Evolutionary conservation across 2,888 invertebrate genomes (phyloP).

Genomic region (Macrophya annulata): DNA sequence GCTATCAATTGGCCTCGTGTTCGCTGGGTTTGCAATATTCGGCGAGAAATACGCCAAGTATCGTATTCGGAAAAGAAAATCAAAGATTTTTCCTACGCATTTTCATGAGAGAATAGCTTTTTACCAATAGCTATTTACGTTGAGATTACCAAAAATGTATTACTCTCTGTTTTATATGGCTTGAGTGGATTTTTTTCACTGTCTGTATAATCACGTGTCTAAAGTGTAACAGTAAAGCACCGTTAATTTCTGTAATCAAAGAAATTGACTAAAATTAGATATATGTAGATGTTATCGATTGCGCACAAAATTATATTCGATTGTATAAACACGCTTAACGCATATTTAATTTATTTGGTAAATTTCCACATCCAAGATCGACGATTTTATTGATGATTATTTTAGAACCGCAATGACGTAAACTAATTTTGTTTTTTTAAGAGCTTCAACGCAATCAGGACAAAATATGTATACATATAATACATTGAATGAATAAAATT

Average conservation of each 20-base stretch:
- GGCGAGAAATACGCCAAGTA: slow-evolving; percentile 60
- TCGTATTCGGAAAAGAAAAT: not conserved
- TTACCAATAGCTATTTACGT: not conserved
- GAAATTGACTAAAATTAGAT: not conserved
- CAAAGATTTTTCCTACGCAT: not conserved
- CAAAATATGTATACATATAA: not conserved
- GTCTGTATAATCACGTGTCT: not conserved
- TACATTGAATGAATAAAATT: not conserved
- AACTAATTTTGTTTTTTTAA: not conserved
- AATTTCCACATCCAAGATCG: not conserved
- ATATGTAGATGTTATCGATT: not conserved
- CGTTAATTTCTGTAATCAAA: not conserved
- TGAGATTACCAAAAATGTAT: not conserved
- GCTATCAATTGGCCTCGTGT: slow-evolving; percentile 63
- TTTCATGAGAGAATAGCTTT: not conserved
- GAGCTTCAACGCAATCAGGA: not conserved
- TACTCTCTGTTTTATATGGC: not conserved
- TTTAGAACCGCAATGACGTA: not conserved
- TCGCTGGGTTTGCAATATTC: slow-evolving; percentile 64
- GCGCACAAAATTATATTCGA: not conserved
- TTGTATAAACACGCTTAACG: too few species aligned
- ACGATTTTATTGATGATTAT: not conserved
- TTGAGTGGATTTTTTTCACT: not conserved
- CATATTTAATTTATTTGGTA: not conserved
- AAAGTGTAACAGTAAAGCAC: not conserved